Conservation (phyloP, 2,888 invertebrate species). For the Heliconius aoede region DNA sequence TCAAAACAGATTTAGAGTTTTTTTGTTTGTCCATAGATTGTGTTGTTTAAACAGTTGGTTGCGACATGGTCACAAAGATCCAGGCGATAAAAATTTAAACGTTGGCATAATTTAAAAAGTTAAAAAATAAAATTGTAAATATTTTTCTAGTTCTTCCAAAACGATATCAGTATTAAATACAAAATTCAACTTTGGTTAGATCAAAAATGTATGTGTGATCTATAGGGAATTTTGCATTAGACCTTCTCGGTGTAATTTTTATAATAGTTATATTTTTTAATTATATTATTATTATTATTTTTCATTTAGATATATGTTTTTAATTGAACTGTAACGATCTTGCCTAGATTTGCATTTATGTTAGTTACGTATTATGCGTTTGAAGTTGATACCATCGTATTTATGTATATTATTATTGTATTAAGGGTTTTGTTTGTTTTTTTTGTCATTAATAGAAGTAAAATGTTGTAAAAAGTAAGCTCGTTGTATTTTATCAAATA, state of each 20-base stretch:
- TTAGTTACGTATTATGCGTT: slow-evolving; percentile 79
- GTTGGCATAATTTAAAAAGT: slow-evolving; percentile 69
- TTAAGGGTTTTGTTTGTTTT: slow-evolving; percentile 83
- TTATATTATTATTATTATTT: slow-evolving; percentile 52
- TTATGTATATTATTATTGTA: slow-evolving; percentile 82
- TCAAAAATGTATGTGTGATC: slow-evolving; percentile 83
- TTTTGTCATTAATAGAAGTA: slow-evolving; percentile 83
- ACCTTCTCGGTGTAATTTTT: slow-evolving; percentile 74
- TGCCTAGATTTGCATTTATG: slow-evolving; percentile 83
- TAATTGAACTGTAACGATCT: slow-evolving; percentile 76
- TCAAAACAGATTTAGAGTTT: slow-evolving; percentile 59
- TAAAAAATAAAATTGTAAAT: slow-evolving; percentile 75
- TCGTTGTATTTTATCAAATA: slow-evolving; percentile 85
- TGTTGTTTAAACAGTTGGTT: slow-evolving; percentile 72
- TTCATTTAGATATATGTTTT: slow-evolving; percentile 71
- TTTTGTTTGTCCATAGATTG: slow-evolving; percentile 62
- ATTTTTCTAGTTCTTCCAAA: slow-evolving; percentile 83
- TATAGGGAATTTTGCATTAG: slow-evolving; percentile 76
- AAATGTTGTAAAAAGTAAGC: slow-evolving; percentile 85
- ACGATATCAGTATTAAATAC: slow-evolving; percentile 83
- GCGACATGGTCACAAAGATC: slow-evolving; percentile 80
- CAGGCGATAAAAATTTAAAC: slow-evolving; percentile 72
- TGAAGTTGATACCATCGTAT: slow-evolving; percentile 83
- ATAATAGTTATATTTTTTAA: slow-evolving; percentile 63
- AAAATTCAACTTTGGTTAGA: slow-evolving; percentile 83